Percentiles rank a stretch among this genome's conserved stretches.
These are phyloP conservation scores for Etia nguti DNA, from an alignment of 2,113 vertebrate genomes.

Conservation along the genomic window DNA sequence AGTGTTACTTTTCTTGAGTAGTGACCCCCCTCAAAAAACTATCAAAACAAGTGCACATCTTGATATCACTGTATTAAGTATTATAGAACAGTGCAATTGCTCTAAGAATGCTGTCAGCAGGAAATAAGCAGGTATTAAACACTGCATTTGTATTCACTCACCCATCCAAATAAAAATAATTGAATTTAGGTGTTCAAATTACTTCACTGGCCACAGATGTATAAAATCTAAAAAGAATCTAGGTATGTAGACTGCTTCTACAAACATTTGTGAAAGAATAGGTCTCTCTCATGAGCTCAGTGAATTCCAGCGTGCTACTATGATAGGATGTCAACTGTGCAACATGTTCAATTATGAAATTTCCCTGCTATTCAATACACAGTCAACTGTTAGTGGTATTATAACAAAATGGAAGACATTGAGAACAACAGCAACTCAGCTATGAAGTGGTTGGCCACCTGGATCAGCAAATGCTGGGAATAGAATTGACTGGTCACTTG, in stretches of 20 bases:
- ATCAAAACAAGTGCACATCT: background rate
- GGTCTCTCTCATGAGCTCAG: background rate
- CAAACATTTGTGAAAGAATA: background rate
- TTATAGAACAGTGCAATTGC: accelerated
- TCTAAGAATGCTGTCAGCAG: background rate
- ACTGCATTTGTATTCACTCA: background rate
- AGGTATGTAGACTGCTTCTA: accelerated
- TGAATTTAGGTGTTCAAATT: background rate
- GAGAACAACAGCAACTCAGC: background rate
- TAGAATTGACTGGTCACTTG: background rate
- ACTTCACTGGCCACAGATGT: background rate
- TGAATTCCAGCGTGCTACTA: background rate
- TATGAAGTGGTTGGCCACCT: background rate
- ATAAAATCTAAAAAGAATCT: background rate
- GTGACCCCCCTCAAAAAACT: background rate
- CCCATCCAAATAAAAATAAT: accelerated
- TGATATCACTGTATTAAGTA: background rate
- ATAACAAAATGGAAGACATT: accelerated
- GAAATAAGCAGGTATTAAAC: background rate
- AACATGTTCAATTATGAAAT: background rate
- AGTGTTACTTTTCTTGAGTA: background rate
- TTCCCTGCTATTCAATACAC: accelerated
- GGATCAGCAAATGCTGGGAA: background rate
- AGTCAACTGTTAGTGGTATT: background rate
- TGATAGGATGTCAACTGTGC: background rate